Base-by-base conservation (phyloP, 2,888 invertebrate species). In the Drosophila tanythrix region DNA sequence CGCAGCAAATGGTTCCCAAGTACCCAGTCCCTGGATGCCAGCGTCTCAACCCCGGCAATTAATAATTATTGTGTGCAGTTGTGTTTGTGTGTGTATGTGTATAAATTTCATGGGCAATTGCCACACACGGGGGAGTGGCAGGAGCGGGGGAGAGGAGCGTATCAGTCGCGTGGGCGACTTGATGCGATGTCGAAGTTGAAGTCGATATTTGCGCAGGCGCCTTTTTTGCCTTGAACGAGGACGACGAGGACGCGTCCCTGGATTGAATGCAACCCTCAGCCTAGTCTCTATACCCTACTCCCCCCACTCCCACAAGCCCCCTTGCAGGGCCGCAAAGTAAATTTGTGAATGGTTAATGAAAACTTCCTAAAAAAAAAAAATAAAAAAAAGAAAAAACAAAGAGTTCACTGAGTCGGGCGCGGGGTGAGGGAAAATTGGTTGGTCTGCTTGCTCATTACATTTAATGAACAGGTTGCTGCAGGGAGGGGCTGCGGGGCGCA, bases 301-400 rank as follows among this genome's bases (percentile, higher is more conserved):
- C 8, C 8, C 18, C 25, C 21, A 21, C 38, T 3, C 11, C 25
- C 7, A 15, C 11, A 29, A 50, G 61, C 25, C 15, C 21, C 15
- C 46, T 46, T 59, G 48, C 67, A 38, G 77, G 69, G 75, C 91
- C 91, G 68, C 91, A 90, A 90, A 79, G 84, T 80, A 91, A 89
- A 90, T 91, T 91, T 91, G 90, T 89, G 88, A 89, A 91, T 90
- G 92, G 92, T 91, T 91, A 90, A 90, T 89, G 88, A 84, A 87
- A 89, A 88, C 85, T 88, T 89, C 53, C 56, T 64, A 57, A 52
- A 73, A 50, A 63, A 68, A 43, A 74, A 65, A 60, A 48, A 74
- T 43, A 66, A 53, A 52, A 69, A 31, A 65, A 67, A 46, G 70
- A 66, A 56, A 51, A 75, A 48, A 65, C 64, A 48, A 74, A 73